Evolutionary conservation across 2,113 vertebrate genomes (phyloP), one percentile per base, ranked within the genome.

Genomic region (Erythrocercus mccallii): DNA sequence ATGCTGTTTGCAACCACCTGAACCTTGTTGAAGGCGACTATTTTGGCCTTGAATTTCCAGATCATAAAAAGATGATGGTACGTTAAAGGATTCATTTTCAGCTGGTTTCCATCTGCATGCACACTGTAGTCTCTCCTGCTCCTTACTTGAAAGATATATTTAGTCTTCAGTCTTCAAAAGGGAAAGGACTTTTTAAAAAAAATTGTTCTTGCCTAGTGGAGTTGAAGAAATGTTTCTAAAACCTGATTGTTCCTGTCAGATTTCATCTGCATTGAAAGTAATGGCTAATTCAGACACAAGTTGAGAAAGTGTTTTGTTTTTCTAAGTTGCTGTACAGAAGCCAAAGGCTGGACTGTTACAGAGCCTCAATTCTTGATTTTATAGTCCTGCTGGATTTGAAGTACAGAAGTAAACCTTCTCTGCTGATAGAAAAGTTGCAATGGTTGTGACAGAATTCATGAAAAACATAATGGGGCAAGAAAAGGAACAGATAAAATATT

Each of bases 21-120:
- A 99, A 99, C 91, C 99, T 99, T 51, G 98, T 99, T n/a, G 99
- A 99, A 96, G 99, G 99, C 0, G 99, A 99, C 96, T 99, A 99
- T 97, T 99, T 99, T 79, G 99, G 99, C 95, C 98, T 99, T 73
- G 99, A 99, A 97, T 99, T 98, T 97, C 98, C 99, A 86, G 99
- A 99, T 96, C 99, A 99, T 96, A 98, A 98, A 82, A 99, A 99
- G 96, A 99, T 99, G 97, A 99, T 97, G 98, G 99, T 99, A 97
- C 95, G 99, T 97, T 72, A 71, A 45, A 37, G 58, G 25, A 42
- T 44, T 83, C 4, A n/a, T 64, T 80, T 76, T 83, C 62, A 15
- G 16, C 45, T 95, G 35, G 12, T 88, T 61, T 47, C 95, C n/a
- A 47, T 66, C 57, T 94, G 25, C 24, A 48, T 68, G 22, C 28